phyloP scores from a whole-genome alignment of 1,140 invertebrate genomes.

The Macrobrachium nipponense region DNA sequence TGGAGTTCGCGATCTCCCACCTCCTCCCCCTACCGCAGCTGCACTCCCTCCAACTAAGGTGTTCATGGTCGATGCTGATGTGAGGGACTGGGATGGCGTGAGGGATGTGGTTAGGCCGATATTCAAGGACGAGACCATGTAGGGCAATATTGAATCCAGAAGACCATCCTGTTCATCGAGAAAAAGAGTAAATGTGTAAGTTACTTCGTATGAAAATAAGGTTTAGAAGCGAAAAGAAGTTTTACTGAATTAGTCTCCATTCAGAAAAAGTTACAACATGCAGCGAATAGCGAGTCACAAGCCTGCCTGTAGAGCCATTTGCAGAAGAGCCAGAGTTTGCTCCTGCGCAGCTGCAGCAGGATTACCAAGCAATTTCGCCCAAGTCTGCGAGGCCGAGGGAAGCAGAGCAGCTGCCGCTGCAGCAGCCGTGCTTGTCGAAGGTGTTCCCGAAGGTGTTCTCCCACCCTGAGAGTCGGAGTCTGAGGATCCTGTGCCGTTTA shows the following conservation, averaged over 20 bases:
- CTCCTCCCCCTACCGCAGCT: not conserved
- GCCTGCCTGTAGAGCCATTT: conserved; percentile 40
- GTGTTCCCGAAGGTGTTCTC: not conserved
- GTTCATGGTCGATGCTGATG: not conserved
- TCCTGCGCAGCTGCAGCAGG: conserved; percentile 13
- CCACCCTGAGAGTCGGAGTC: not conserved
- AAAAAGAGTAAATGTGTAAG: not conserved
- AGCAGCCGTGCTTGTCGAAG: conserved; percentile 7
- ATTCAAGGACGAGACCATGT: conserved; percentile 54
- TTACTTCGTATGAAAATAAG: not conserved
- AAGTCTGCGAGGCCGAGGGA: conserved; percentile 37
- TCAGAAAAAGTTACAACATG: too few relatives aligned
- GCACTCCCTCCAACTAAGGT: not conserved
- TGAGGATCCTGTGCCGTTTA: conserved; percentile 6
- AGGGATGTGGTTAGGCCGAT: conserved; percentile 21
- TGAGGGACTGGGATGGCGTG: conserved; percentile 21
- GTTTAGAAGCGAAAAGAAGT: not conserved
- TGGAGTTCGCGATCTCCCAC: conserved; percentile 6
- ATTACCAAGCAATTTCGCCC: conserved; percentile 30
- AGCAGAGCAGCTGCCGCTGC: conserved; percentile 16
- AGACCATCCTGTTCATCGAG: conserved; percentile 24
- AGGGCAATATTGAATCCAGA: conserved; percentile 50
- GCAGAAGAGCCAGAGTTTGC: conserved; percentile 40
- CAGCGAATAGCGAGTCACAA: too few relatives aligned
- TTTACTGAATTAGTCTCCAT: too few relatives aligned